phyloP scores from a whole-genome alignment of 2,888 invertebrate species.

The Drosophila paramelanica region DNA sequence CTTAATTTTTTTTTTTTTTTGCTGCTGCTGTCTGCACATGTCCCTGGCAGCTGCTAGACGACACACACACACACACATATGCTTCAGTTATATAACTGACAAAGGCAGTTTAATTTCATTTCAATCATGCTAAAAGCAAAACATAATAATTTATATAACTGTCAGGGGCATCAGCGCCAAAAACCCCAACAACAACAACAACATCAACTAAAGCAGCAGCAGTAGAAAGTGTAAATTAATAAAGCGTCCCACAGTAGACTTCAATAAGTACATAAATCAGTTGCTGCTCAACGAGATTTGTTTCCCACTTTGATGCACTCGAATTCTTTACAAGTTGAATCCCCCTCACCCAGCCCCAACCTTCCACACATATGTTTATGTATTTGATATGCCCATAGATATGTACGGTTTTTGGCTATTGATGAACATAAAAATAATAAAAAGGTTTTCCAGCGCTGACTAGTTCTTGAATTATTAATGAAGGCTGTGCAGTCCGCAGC shows the following conservation, averaged over 20 bases:
- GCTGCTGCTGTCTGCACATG: conserved; percentile 68
- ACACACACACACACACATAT: conserved; percentile 43
- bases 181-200: conserved; percentile 3
- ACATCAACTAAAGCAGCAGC: not conserved
- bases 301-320: conserved; percentile 54
- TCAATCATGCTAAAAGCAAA: conserved; percentile 81
- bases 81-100: conserved; percentile 47
- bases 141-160: conserved; percentile 80
- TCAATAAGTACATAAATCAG: conserved; percentile 55
- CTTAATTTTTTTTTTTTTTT: conserved; percentile 40
- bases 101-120: conserved; percentile 78
- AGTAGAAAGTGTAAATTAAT: conserved; percentile 72
- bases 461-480: conserved; percentile 79
- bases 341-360: not conserved
- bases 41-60: conserved; percentile 73
- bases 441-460: conserved; percentile 53
- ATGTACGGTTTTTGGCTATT: conserved; percentile 40
- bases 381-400: conserved; percentile 19
- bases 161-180: conserved; percentile 53
- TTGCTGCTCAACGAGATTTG: conserved; percentile 37
- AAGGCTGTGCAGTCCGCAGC: conserved; percentile 41
- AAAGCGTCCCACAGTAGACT: conserved; percentile 31
- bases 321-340: conserved; percentile 14
- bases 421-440: conserved; percentile 35
- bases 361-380: not conserved